phyloP scores from a whole-genome alignment of 2,113 vertebrate genomes.

The Neolamprologus sp. region DNA sequence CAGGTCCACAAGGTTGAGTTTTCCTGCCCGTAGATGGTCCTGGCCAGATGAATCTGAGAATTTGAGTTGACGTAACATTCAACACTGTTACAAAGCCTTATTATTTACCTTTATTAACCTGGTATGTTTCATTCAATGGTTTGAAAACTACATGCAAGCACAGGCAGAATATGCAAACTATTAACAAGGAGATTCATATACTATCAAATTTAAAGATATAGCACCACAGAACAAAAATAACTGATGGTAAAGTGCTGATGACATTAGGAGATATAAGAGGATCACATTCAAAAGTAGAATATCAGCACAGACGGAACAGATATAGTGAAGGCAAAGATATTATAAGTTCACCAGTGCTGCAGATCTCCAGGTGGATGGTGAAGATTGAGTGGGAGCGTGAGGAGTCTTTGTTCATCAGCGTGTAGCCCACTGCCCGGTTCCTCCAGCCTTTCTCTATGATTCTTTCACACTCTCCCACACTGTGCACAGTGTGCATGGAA shows the following conservation, averaged over 20 bases:
- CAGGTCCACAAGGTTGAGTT: slow-evolving; percentile 86
- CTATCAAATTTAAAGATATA: not conserved
- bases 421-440: slow-evolving; percentile 81
- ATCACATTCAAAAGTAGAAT: not conserved
- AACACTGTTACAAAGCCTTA: not conserved
- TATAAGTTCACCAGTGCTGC: slow-evolving; percentile 60
- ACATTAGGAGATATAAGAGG: not conserved
- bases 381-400: slow-evolving; percentile 88
- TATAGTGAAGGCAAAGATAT: not conserved
- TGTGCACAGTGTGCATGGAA: slow-evolving; percentile 81
- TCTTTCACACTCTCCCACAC: slow-evolving; percentile 75
- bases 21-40: slow-evolving; percentile 80
- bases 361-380: slow-evolving; percentile 85
- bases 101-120: not conserved
- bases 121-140: not conserved
- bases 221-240: not conserved
- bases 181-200: not conserved
- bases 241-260: not conserved
- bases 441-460: slow-evolving; percentile 82
- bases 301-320: not conserved
- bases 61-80: not conserved
- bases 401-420: slow-evolving; percentile 86
- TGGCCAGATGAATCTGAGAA: slow-evolving; percentile 72
- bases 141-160: not conserved
- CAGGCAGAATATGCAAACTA: not conserved